Conservation (phyloP, 2,888 invertebrate species). For the Noctua janthe region DNA sequence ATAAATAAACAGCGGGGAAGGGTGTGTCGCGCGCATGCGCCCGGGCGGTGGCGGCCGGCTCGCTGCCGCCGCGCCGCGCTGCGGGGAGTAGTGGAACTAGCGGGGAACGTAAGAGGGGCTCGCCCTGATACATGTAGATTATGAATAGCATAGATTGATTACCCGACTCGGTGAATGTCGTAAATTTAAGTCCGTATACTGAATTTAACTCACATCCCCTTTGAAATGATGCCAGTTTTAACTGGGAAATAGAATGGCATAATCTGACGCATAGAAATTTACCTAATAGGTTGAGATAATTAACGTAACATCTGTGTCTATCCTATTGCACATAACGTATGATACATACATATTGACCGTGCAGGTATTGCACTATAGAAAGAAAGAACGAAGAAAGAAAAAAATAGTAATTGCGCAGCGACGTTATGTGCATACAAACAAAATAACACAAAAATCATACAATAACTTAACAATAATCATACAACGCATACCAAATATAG, state of each 20-base stretch:
- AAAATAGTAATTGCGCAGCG: too few species aligned
- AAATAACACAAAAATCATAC: too few species aligned
- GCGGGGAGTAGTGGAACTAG: not conserved
- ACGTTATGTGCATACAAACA: too few species aligned
- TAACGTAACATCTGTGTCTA: not conserved
- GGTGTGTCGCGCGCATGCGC: conserved; percentile 58
- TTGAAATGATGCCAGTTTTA: not conserved
- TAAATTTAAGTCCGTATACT: not conserved
- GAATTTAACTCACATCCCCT: not conserved
- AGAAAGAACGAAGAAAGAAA: too few species aligned
- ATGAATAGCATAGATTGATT: not conserved
- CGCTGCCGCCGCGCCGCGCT: conserved; percentile 28
- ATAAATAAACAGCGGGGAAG: conserved; percentile 60
- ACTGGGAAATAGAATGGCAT: not conserved
- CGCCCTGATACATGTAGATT: not conserved
- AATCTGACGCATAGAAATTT: not conserved
- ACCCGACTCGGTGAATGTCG: not conserved
- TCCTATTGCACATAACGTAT: not conserved
- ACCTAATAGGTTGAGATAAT: not conserved
- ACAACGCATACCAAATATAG: too few species aligned
- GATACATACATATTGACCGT: not conserved
- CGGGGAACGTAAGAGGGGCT: conserved; percentile 14
- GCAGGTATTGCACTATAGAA: not conserved
- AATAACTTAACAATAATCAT: too few species aligned
- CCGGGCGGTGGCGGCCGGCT: not conserved